Base-by-base conservation (phyloP, 2,797 vertebrate species). In the Lepus oiostolus region DNA sequence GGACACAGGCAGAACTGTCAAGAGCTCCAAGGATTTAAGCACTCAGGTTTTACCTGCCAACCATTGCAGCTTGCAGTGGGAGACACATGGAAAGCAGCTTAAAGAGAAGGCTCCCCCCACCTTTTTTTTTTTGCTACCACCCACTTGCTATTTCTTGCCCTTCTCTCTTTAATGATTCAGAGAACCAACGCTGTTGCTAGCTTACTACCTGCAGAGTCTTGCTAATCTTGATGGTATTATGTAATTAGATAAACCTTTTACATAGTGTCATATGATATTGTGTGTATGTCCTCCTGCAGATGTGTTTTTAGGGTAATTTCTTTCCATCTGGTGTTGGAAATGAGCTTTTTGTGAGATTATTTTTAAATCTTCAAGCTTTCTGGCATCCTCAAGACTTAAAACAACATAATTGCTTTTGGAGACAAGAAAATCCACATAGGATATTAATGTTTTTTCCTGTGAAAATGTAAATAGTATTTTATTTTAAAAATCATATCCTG, bases 401-500 rank as follows among this genome's bases (percentile, higher is more conserved):
- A 68, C 96, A 91, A 94, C 14, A 11, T 92, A 94, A 54, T 88
- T 94, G 90, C 1, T 8, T 92, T 92, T 88, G 91, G 81, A 70
- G 86, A 30, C 14, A 38, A 95, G 88, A 96, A 96, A 88, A 96
- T 81, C 47, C 77, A 80, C 67, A 88, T 87, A 77, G 16, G 17
- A 35, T 19, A 71, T 95, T 94, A 79, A 63, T 90, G 65, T 14
- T 24, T 58, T 24, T 95, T 70, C 30, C 60, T 95, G 35, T 93
- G 71, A 88, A 94, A 96, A 97, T 92, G 62, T 97, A 95, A 96
- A 86, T 91, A 96, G 96, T 88, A 90, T 93, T 95, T 96, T 96
- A 97, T 95, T 97, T 96, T 26, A 63, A 94, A 95, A 96, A 93
- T 94, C 50, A 84, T 93, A 65, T 89, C 86, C 80, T 94, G 71